These are phyloP conservation scores for Pachypeltis micranthus DNA, from an alignment of 1,140 invertebrate species.

Conservation along the genomic window DNA sequence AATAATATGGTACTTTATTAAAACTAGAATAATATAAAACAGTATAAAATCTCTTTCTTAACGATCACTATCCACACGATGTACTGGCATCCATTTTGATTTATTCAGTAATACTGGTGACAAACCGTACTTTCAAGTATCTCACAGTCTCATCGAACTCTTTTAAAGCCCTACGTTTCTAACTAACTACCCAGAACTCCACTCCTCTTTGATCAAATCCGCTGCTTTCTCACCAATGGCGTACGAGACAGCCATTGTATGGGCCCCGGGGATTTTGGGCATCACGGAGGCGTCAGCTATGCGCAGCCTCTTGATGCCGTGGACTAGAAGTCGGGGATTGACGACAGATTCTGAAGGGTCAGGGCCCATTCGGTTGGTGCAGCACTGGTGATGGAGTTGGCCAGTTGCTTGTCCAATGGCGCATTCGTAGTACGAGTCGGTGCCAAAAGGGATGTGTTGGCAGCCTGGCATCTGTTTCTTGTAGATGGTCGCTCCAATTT, in stretches of 20 bases:
- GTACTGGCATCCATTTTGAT: no score
- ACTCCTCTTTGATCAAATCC: constrained; percentile 54
- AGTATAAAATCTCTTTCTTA: no score
- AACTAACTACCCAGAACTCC: no score
- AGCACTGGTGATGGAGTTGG: constrained; percentile 68
- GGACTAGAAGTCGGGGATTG: constrained; percentile 51
- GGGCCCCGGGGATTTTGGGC: constrained; percentile 56
- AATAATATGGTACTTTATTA: no score
- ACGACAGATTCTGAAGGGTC: constrained; percentile 43
- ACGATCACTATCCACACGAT: no score
- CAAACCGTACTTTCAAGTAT: no score
- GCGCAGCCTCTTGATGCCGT: constrained; percentile 52
- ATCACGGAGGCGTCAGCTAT: constrained; percentile 71
- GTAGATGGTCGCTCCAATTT: constrained; percentile 31
- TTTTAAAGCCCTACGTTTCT: no score
- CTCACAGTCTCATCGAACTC: no score
- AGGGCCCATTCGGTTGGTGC: constrained; percentile 42
- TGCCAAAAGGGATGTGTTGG: constrained; percentile 35
- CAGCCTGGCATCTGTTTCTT: constrained; percentile 36
- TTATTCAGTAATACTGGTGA: no score
- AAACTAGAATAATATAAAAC: no score
- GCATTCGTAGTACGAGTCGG: constrained; percentile 51
- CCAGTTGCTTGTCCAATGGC: constrained; percentile 53
- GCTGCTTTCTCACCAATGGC: constrained; percentile 68
- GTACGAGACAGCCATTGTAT: constrained; percentile 63